A percentile compares a stretch with the other conserved stretches of the same genome.
Conservation (phyloP, 2,113 vertebrate genomes). For the Penelope pileata region DNA sequence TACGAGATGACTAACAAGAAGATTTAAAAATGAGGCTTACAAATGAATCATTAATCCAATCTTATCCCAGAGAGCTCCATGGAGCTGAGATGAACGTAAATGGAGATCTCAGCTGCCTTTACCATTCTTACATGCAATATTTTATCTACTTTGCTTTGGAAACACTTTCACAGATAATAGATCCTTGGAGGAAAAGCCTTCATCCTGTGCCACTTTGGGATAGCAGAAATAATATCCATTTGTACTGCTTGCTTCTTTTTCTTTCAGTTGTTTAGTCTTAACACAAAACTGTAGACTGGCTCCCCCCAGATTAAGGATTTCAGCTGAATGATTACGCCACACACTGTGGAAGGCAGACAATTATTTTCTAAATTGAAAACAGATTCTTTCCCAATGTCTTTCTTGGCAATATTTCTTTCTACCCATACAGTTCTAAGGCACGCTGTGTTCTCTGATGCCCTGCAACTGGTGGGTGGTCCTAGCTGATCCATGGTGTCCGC, state of each 20-base stretch:
- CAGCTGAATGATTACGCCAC: slow-evolving; percentile 24
- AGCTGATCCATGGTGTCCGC: neutral
- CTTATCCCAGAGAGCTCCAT: neutral
- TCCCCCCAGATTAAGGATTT: neutral
- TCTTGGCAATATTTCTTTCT: slow-evolving; percentile 29
- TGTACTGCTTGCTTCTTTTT: slow-evolving; percentile 22
- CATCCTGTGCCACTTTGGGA: neutral
- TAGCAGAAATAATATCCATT: slow-evolving; percentile 8
- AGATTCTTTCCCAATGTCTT: slow-evolving; percentile 6
- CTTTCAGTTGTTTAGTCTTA: slow-evolving; percentile 30
- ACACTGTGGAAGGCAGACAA: slow-evolving; percentile 15
- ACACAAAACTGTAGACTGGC: neutral
- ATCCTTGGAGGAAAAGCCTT: slow-evolving; percentile 4
- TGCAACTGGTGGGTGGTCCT: slow-evolving; percentile 35
- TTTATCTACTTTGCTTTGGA: slow-evolving; percentile 56
- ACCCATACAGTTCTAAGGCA: slow-evolving; percentile 12
- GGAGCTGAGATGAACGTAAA: slow-evolving; percentile 52
- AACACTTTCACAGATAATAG: slow-evolving; percentile 26
- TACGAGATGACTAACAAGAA: neutral
- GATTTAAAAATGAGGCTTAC: neutral
- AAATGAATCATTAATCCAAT: neutral
- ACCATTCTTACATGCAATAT: neutral
- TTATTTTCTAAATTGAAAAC: slow-evolving; percentile 51
- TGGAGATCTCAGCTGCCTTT: slow-evolving; percentile 39
- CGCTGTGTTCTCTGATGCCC: neutral